Base-by-base conservation (phyloP, 2,113 vertebrate genomes). In the Heloderma charlesbogerti region DNA sequence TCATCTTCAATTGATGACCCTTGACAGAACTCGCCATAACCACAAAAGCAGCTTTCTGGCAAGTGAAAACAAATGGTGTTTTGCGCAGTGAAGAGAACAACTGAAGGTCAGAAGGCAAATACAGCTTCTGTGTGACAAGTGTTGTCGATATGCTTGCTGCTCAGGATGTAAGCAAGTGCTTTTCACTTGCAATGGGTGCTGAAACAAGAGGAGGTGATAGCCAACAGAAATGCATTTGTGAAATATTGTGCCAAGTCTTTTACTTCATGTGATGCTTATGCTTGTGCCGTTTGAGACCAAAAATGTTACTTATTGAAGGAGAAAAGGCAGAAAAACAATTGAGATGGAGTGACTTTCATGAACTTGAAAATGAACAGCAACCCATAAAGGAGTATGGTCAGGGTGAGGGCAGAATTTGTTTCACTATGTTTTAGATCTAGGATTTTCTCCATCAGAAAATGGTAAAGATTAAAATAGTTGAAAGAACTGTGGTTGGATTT, bases 91-190 rank as follows among this genome's bases (percentile, higher is more conserved):
- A 75, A 91, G 18, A 88, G 1, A 22, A 43, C 91, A 94, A 74
- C 80, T 48, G 60, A 81, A 92, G 91, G 83, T 95, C 88, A 95
- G 88, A 93, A 95, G 75, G 90, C 90, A 95, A 93, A 93, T 93
- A 87, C 77, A 89, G 0, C 80, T 93, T 95, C 83, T 63, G 92
- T 93, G 88, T n/a, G 79, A 75, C 83, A 91, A 92, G 91, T 63
- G 66, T 80, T 95, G 93, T 93, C 94, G 31, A 92, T 95, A 79
- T 85, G 72, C 77, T 89, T 89, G 79, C 66, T 89, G 66, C 90
- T 93, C 37, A 86, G 87, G 82, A 91, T 89, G 71, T 0, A 0
- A 85, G n/a, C 40, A 57, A 34, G 66, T 83, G 83, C 37, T 93
- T 91, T 94, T 51, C 54, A 22, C 43, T 86, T 92, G 79, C 63